Conservation (phyloP, 1,140 invertebrate genomes). For the Achatina immaculata region DNA sequence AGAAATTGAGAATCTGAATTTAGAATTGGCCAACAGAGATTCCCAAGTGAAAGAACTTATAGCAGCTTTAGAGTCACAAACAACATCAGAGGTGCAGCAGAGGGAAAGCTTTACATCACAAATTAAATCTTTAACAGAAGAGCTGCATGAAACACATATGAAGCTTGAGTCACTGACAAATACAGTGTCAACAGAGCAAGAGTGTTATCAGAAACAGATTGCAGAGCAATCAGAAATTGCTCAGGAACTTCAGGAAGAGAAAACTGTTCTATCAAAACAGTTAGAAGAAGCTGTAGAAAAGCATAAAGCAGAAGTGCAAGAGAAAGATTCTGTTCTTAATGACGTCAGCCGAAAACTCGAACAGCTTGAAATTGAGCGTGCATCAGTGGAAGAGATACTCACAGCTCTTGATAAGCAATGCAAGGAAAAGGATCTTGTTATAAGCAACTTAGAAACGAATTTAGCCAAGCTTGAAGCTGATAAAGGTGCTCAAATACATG, state of each 20-base stretch:
- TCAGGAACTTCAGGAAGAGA: slow-evolving; percentile 44
- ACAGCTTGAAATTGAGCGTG: slow-evolving; percentile 50
- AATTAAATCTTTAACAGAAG: neutral
- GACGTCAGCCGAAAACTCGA: slow-evolving; percentile 8
- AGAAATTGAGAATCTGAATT: neutral
- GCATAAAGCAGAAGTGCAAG: slow-evolving; percentile 37
- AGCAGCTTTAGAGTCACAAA: neutral
- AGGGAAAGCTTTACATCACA: neutral
- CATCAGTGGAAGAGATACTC: slow-evolving; percentile 60
- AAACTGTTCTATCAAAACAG: slow-evolving; percentile 49
- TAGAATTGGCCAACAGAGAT: slow-evolving; percentile 30
- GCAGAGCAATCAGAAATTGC: neutral
- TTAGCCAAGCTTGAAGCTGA: neutral
- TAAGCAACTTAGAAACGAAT: slow-evolving; percentile 38
- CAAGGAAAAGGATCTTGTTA: slow-evolving; percentile 50
- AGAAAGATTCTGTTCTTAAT: slow-evolving; percentile 49
- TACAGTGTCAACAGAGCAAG: neutral
- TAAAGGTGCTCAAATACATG: slow-evolving; percentile 23
- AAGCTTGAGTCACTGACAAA: neutral
- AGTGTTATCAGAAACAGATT: neutral
- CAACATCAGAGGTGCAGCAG: neutral
- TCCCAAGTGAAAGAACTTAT: neutral
- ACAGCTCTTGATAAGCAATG: slow-evolving; percentile 52
- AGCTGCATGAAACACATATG: slow-evolving; percentile 12
- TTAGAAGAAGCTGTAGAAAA: slow-evolving; percentile 50